Evolutionary conservation across 2,113 vertebrate species (phyloP).

Genomic region (Centropristis striata): DNA sequence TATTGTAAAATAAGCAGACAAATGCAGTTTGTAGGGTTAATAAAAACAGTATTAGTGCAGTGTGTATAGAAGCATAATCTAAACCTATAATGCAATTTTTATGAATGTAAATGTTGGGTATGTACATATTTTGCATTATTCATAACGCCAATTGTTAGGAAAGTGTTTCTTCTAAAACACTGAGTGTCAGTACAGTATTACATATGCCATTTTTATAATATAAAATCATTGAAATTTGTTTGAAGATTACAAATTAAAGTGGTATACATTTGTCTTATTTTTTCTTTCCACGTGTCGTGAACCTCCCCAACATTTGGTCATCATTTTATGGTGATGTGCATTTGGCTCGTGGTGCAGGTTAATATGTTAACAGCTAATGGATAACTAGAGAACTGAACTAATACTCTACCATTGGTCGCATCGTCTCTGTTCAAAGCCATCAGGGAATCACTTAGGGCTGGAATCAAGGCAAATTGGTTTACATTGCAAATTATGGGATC

Average conservation of each 20-base stretch:
- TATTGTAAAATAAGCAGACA: constrained; percentile 23
- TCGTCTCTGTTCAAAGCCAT: constrained; percentile 86
- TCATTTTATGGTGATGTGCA: constrained; percentile 54
- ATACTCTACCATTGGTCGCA: constrained; percentile 86
- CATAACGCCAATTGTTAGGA: not conserved
- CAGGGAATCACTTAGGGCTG: constrained; percentile 85
- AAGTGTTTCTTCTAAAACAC: not conserved
- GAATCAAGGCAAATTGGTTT: constrained; percentile 85
- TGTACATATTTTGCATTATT: not conserved
- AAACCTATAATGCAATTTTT: constrained; percentile 3
- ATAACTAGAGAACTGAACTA: constrained; percentile 71
- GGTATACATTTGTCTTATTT: not conserved
- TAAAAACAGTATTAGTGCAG: constrained; percentile 33
- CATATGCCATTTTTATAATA: not conserved
- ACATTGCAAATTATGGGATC: constrained; percentile 64
- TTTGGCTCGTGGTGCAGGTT: constrained; percentile 59
- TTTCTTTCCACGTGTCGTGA: not conserved
- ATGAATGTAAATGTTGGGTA: constrained; percentile 67
- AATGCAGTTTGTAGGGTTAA: constrained; percentile 22
- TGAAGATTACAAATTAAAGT: not conserved
- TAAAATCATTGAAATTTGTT: not conserved
- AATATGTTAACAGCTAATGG: constrained; percentile 60
- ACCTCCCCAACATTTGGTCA: constrained; percentile 62
- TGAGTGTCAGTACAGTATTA: not conserved
- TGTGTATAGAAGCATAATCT: constrained; percentile 15